Evolutionary conservation across 1,140 invertebrate species (phyloP).

Genomic region (Chironomus tepperi): DNA sequence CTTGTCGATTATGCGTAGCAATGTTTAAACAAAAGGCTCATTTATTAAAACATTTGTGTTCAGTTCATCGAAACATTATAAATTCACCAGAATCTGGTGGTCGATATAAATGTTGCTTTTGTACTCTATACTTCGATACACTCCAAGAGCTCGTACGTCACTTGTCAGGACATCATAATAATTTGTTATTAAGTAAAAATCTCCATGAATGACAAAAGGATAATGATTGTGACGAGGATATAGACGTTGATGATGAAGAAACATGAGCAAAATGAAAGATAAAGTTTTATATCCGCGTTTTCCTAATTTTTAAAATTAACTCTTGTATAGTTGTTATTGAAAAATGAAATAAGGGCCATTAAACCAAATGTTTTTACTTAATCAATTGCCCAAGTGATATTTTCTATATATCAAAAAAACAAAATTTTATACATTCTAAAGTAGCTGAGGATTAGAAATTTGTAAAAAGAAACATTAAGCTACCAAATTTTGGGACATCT

Average conservation of each 20-base stretch:
- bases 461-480: background rate
- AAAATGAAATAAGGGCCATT: background rate
- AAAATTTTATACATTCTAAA: conserved; percentile 1
- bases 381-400: conserved; percentile 21
- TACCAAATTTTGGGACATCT: background rate
- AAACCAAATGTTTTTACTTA: conserved; percentile 16
- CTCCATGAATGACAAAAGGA: conserved; percentile 57
- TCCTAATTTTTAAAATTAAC: too few relatives aligned
- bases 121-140: conserved; percentile 70
- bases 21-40: conserved; percentile 87
- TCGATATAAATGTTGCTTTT: conserved; percentile 76
- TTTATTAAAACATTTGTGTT: conserved; percentile 73
- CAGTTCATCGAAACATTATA: conserved; percentile 75
- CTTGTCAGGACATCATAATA: conserved; percentile 76
- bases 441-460: background rate
- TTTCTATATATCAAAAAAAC: conserved; percentile 7
- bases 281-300: too few relatives aligned
- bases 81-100: conserved; percentile 60
- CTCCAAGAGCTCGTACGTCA: conserved; percentile 74
- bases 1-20: conserved; percentile 73
- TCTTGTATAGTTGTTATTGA: background rate
- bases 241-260: background rate
- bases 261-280: background rate
- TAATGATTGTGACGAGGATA: background rate
- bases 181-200: conserved; percentile 75